Percentiles rank a stretch among this genome's conserved stretches.
phyloP scores from a whole-genome alignment of 2,113 vertebrate species.

The Callopanchax toddi region DNA sequence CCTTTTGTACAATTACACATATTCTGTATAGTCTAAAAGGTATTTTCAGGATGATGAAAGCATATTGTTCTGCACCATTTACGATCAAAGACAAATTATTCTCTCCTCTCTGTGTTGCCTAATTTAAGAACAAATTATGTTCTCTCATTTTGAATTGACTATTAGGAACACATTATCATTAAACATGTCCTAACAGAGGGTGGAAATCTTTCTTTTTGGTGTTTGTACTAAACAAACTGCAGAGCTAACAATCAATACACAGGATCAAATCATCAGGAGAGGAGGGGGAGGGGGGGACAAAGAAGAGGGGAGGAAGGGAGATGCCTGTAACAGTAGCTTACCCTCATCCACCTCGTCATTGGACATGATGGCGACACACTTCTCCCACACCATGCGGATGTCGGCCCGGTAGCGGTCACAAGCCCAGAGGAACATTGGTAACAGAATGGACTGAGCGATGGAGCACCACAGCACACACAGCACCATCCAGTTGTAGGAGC shows the following conservation, averaged over 20 bases:
- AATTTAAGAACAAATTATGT: neutral
- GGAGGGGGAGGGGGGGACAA: slow-evolving; percentile 31
- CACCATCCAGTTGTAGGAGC: slow-evolving; percentile 90
- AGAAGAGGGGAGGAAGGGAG: slow-evolving; percentile 22
- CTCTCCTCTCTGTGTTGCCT: neutral
- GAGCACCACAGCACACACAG: slow-evolving; percentile 93
- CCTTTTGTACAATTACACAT: neutral
- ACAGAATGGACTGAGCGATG: slow-evolving; percentile 88
- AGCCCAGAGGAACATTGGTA: slow-evolving; percentile 91
- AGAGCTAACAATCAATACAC: slow-evolving; percentile 19
- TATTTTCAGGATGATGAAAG: neutral
- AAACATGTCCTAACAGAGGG: neutral
- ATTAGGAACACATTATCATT: too few species aligned
- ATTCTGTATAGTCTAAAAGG: neutral
- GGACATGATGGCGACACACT: slow-evolving; percentile 90
- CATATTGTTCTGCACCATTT: neutral
- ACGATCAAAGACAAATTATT: neutral
- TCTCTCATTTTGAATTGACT: neutral
- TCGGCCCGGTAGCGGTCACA: slow-evolving; percentile 92
- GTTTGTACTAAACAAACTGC: neutral
- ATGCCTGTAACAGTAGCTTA: slow-evolving; percentile 58
- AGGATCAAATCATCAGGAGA: slow-evolving; percentile 35
- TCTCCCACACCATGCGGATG: slow-evolving; percentile 88
- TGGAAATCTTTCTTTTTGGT: neutral
- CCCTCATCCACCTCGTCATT: slow-evolving; percentile 87